These are phyloP conservation scores for Diachasmimorpha longicaudata DNA, from an alignment of 1,140 invertebrate genomes.

Conservation along the genomic window DNA sequence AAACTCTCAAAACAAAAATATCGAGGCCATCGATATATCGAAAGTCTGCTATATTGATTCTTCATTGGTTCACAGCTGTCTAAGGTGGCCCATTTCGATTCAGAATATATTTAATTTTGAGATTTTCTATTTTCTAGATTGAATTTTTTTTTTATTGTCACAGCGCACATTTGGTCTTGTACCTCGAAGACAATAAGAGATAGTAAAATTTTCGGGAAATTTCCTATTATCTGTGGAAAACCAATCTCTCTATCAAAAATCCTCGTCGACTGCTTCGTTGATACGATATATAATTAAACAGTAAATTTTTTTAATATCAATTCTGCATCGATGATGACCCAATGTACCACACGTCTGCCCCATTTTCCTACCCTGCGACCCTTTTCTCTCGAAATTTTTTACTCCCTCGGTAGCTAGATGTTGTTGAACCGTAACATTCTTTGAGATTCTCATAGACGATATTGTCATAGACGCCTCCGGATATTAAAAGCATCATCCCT, in stretches of 20 bases:
- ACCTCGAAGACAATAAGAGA: background rate
- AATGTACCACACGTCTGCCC: no score
- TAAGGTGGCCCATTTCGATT: no score
- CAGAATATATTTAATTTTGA: no score
- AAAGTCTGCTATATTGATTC: no score
- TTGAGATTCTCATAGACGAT: conserved; percentile 15
- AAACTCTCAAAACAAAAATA: no score
- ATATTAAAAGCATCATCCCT: conserved; percentile 20
- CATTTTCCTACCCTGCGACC: background rate
- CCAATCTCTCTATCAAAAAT: background rate
- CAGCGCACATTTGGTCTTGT: no score
- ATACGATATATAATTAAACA: background rate
- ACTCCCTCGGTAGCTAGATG: background rate
- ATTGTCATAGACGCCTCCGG: background rate
- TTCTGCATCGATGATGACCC: background rate
- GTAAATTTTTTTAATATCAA: no score
- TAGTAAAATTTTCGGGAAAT: background rate
- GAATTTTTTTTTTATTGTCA: no score
- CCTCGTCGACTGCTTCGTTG: background rate
- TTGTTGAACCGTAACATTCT: conserved; percentile 24
- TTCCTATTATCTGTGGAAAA: background rate
- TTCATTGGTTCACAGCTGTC: no score
- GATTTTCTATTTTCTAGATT: no score
- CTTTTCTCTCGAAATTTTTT: background rate
- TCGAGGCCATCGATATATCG: no score